Conservation (phyloP, 2,113 vertebrate species). For the Oncorhynchus nerka region DNA sequence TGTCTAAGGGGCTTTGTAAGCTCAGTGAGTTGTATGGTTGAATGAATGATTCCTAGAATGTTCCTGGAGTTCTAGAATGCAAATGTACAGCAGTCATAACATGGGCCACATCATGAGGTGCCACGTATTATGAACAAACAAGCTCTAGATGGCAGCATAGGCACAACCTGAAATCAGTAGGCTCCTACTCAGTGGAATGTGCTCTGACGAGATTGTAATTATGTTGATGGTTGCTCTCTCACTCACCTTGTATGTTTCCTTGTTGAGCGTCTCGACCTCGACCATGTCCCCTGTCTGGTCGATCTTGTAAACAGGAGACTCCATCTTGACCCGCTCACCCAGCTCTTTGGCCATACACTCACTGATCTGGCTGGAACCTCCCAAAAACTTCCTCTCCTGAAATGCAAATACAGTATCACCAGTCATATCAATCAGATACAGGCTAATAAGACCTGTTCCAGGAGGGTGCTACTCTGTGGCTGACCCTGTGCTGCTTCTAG, state of each 20-base stretch:
- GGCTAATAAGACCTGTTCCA: not conserved
- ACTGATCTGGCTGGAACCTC: constrained; percentile 90
- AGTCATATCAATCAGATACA: not conserved
- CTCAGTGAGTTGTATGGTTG: not conserved
- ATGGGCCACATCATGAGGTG: not conserved
- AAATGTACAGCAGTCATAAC: not conserved
- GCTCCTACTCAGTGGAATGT: not conserved
- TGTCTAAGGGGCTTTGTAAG: not conserved
- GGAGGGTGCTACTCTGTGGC: no score
- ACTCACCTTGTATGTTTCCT: constrained; percentile 80
- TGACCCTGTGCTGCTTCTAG: no score
- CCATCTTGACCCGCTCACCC: constrained; percentile 82
- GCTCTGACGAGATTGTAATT: not conserved
- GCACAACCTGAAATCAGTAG: not conserved
- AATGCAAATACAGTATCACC: constrained; percentile 9
- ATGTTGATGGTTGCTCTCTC: not conserved
- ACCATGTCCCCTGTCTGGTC: constrained; percentile 83
- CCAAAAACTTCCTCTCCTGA: constrained; percentile 94
- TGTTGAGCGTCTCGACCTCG: constrained; percentile 84
- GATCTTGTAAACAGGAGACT: constrained; percentile 82
- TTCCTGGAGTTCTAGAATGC: not conserved
- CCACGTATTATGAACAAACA: not conserved
- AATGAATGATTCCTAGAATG: not conserved
- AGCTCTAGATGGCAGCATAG: constrained; percentile 47
- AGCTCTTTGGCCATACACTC: constrained; percentile 83